phyloP scores from a whole-genome alignment of 1,140 invertebrate genomes.

The Drosophila sucinea region DNA sequence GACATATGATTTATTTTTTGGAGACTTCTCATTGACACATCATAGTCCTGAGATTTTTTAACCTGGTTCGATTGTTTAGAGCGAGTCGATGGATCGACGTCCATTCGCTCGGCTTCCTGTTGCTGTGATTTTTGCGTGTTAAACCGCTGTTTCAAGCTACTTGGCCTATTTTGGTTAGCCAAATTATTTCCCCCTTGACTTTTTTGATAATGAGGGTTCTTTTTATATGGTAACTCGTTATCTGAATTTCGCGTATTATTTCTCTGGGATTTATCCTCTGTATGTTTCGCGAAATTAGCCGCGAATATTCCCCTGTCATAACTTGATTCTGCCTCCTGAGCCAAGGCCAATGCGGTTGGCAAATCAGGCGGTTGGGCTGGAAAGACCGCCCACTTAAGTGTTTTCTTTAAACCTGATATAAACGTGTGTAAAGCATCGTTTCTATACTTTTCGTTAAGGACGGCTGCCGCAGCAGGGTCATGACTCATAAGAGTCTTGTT shows the following conservation, averaged over 20 bases:
- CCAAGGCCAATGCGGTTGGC: constrained; percentile 15
- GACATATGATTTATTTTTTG: constrained; percentile 17
- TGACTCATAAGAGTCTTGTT: constrained; percentile 43
- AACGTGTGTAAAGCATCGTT: constrained; percentile 5
- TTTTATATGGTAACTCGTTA: constrained; percentile 9
- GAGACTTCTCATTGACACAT: constrained; percentile 4
- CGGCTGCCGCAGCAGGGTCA: constrained; percentile 21
- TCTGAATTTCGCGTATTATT: constrained; percentile 2
- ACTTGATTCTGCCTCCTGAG: constrained; percentile 12
- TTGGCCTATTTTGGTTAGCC: constrained; percentile 5
- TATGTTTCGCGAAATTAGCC: constrained; percentile 22
- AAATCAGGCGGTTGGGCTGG: constrained; percentile 18
- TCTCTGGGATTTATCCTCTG: constrained; percentile 18
- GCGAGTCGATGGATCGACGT: constrained; percentile 23
- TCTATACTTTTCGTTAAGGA: constrained; percentile 9
- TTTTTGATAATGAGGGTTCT: constrained; percentile 19
- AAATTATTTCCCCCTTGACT: not conserved
- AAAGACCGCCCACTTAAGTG: constrained; percentile 7
- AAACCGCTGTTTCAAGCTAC: constrained; percentile 14
- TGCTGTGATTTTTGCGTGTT: constrained; percentile 10
- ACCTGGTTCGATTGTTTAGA: constrained; percentile 16
- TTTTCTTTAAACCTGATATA: not conserved
- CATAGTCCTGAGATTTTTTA: constrained; percentile 14
- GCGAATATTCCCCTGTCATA: constrained; percentile 20
- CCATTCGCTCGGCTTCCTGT: constrained; percentile 26